A percentile compares a stretch with the other conserved stretches of the same genome.
These are phyloP conservation scores for Tokudaia tokunoshimensis DNA, from an alignment of 2,797 vertebrate species.

Conservation along the genomic window DNA sequence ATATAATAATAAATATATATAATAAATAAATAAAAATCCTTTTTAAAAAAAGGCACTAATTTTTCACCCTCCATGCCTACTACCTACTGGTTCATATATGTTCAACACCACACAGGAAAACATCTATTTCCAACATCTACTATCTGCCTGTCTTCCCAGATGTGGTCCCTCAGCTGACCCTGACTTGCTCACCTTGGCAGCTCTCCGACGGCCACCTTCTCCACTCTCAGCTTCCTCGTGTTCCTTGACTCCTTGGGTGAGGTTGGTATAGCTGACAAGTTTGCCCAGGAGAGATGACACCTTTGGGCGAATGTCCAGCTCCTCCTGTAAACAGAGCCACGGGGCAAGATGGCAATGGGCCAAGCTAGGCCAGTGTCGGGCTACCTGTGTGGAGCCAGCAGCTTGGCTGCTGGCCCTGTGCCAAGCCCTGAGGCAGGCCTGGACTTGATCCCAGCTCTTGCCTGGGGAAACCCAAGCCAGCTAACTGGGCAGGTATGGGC, in stretches of 20 bases:
- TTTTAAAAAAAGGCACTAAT: neutral
- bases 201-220: slow-evolving; percentile 91
- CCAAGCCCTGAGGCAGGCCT: slow-evolving; percentile 75
- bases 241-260: slow-evolving; percentile 98
- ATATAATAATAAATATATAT: too few relatives aligned
- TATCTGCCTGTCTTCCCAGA: slow-evolving; percentile 1
- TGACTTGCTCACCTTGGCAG: slow-evolving; percentile 93
- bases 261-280: slow-evolving; percentile 98
- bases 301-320: slow-evolving; percentile 98
- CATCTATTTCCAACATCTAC: neutral
- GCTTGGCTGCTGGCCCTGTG: slow-evolving; percentile 40
- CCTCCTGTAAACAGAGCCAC: slow-evolving; percentile 91
- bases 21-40: too few relatives aligned
- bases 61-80: neutral
- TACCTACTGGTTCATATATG: neutral
- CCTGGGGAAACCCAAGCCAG: slow-evolving; percentile 66
- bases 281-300: slow-evolving; percentile 99
- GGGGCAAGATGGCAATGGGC: slow-evolving; percentile 67
- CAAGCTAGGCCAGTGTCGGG: slow-evolving; percentile 41
- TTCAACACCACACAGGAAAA: neutral
- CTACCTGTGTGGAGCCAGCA: slow-evolving; percentile 67
- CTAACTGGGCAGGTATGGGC: slow-evolving; percentile 62
- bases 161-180: neutral
- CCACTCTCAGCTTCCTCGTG: slow-evolving; percentile 97
- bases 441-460: slow-evolving; percentile 69